Evolutionary conservation across 2,888 invertebrate species (phyloP).

Genomic region (Embidobia sp.): DNA sequence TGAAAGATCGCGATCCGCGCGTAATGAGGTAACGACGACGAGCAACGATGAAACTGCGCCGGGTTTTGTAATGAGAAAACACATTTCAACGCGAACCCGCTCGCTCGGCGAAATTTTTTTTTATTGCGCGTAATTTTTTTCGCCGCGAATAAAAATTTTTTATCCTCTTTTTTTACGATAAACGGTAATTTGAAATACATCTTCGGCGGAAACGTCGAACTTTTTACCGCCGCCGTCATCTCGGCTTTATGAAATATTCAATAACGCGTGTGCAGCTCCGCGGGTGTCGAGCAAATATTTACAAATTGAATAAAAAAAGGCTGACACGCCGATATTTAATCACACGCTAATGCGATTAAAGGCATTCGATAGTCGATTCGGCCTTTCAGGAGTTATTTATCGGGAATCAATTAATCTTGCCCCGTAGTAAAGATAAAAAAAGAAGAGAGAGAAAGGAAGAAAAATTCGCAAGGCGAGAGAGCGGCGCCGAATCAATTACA

Average conservation of each 20-base stretch:
- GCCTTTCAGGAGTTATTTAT: slow-evolving; percentile 18
- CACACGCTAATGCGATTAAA: slow-evolving; percentile 23
- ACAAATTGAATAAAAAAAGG: slow-evolving; percentile 37
- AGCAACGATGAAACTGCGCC: slow-evolving; percentile 24
- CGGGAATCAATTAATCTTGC: slow-evolving; percentile 32
- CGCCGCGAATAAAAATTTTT: slow-evolving; percentile 20
- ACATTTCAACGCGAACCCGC: slow-evolving; percentile 17
- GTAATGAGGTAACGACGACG: slow-evolving; percentile 46
- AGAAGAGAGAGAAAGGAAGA: not conserved
- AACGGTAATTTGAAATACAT: slow-evolving; percentile 41
- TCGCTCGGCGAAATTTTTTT: not conserved
- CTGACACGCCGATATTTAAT: slow-evolving; percentile 34
- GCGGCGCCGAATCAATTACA: slow-evolving; percentile 27
- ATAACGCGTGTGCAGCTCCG: slow-evolving; percentile 21
- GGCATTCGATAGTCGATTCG: slow-evolving; percentile 5
- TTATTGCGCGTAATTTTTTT: slow-evolving; percentile 27
- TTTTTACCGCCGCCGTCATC: slow-evolving; percentile 41
- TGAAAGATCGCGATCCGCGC: slow-evolving; percentile 41
- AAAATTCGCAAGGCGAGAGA: too few species aligned
- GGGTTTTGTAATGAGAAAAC: slow-evolving; percentile 19
- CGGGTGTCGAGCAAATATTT: slow-evolving; percentile 40
- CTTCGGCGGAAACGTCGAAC: slow-evolving; percentile 39
- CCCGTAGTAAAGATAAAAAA: not conserved
- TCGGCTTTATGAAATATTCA: slow-evolving; percentile 53
- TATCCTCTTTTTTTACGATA: slow-evolving; percentile 13